Evolutionary conservation across 2,113 vertebrate genomes (phyloP), one percentile per base, ranked within the genome.

Genomic region (Morone saxatilis): DNA sequence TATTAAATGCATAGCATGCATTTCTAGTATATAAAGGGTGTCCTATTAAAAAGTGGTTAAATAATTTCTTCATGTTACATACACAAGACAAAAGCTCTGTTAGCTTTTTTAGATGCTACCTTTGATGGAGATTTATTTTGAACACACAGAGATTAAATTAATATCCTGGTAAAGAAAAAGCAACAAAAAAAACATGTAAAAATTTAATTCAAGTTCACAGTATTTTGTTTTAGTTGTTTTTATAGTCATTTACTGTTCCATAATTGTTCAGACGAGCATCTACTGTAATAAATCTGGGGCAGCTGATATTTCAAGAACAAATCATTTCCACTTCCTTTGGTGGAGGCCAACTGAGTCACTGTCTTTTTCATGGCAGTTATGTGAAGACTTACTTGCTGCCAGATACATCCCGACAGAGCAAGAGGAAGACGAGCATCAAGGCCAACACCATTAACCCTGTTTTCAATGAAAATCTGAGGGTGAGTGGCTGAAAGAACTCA

Each of bases 341-440:
- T 7, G 31, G 31, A 76, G 69, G 6, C 12, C 0, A 2, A 31
- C 53, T 79, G 68, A 70, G 43, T 63, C 43, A 17, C 9, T 25
- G 1, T 82, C 53, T 76, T 65, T 78, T 63, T 16, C 25, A 50
- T 83, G 81, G 38, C 92, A 99, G 98, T 1, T 99, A 99, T 41
- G 97, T 99, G 85, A 99, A 99, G 96, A 94, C 97, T 0, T 99
- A 99, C 91, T 97, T 99, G 45, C 95, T 99, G 85, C 98, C 98
- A 13, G 98, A 99, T 81, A 99, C 93, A n/a, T 99, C 98, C 38
- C 96, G 97, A 70, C 98, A 98, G 91, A 98, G 96, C 85, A 99
- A 99, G 86, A 95, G 98, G 86, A 99, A 99, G 96, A 99, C 98
- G 60, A 97, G 97, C 94, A 96, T 99, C 90, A 99, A 97, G 93